Evolutionary conservation across 2,113 vertebrate genomes (phyloP), one percentile per base, ranked within the genome.

Genomic region (human): DNA sequence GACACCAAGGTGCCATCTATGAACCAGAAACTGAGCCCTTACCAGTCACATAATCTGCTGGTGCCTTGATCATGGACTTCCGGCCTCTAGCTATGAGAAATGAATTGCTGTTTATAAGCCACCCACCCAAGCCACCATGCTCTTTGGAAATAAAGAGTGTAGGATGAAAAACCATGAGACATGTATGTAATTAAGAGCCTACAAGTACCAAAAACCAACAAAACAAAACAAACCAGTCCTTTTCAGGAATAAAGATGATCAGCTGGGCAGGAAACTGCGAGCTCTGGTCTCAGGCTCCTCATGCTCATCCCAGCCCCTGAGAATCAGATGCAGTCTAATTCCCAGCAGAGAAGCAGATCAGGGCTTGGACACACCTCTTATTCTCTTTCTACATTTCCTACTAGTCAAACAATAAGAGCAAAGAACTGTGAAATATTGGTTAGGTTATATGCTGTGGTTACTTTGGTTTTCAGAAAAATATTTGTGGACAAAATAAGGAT

Each of bases 401-500:
- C 50, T 48, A 45, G 72, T 35, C 16, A 75, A 38, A 59, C 25
- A 45, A 66, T 22, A 72, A 89, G 38, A 92, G 35, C 70, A 52
- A 57, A 66, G 18, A 7, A 9, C 23, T 40, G 27, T 35, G 45
- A 75, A 73, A n/a, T 13, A 59, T 35, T 10, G 16, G 22, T 57
- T 80, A 50, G 25, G 57, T 48, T 84, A 80, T 61, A 68, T 3
- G 35, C 72, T 59, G 80, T 78, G 84, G 93, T 32, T 76, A 23
- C 68, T 96, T 95, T 89, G 83, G 79, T 91, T 96, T 94, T 87
- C 78, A 72, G 94, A 94, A 94, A 75, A 79, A 27, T 13, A 79
- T 89, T 4, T 76, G 59, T 73, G 89, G 78, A 66, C 45, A 91
- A 96, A 96, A 89, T 85, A 76, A 88, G 78, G 66, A 52, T 40